Conservation (phyloP, 2,113 vertebrate species). For the Henicopernis longicauda region DNA sequence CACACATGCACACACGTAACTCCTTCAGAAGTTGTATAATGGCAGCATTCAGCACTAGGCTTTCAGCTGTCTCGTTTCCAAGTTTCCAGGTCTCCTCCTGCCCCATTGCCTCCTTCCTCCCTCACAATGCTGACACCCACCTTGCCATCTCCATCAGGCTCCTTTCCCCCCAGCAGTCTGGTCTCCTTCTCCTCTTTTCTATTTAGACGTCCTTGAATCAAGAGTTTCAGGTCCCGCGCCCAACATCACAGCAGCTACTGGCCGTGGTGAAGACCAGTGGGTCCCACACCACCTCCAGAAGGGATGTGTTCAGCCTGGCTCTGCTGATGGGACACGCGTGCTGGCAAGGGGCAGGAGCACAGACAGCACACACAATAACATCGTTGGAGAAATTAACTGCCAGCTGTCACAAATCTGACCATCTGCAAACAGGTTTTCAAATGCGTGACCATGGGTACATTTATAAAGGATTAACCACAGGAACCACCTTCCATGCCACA, state of each 20-base stretch:
- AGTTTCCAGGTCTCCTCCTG: neutral
- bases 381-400: neutral
- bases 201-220: neutral
- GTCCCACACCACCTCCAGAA: neutral
- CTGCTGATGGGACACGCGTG: neutral
- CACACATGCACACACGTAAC: rapidly evolving
- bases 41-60: rapidly evolving
- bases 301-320: neutral
- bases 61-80: neutral
- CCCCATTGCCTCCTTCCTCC: neutral
- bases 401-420: neutral
- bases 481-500: neutral
- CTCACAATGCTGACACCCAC: rapidly evolving
- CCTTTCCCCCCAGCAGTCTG: rapidly evolving
- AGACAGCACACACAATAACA: rapidly evolving
- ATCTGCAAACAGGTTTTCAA: neutral
- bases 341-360: neutral
- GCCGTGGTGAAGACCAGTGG: rapidly evolving
- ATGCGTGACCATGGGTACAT: rapidly evolving
- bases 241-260: rapidly evolving
- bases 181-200: neutral
- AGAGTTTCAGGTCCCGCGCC: too few relatives aligned
- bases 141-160: neutral
- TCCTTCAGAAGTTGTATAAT: neutral
- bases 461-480: neutral